Base-by-base conservation (phyloP, 2,888 invertebrate genomes). In the Nemotelus nigrinus region DNA sequence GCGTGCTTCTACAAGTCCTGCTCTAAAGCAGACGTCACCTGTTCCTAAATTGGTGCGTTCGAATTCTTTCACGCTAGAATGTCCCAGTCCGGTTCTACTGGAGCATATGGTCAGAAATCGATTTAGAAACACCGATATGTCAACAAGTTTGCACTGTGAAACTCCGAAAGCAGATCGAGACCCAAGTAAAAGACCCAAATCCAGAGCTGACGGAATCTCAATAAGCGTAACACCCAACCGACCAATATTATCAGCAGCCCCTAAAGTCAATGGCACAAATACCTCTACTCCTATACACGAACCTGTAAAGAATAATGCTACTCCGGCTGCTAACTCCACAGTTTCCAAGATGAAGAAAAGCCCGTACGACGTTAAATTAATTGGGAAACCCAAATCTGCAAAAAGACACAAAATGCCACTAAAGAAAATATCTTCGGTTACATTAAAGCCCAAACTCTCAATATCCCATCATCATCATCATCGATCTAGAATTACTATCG, bases 11-110 rank as follows among this genome's bases (percentile, higher is more conserved):
- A 83, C 85, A 2, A 86, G 85, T 78, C 85, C 85, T 0, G 80
- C 83, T 2, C 78, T 74, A 25, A 74, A 60, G 47, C n/a, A 74
- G 10, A 41, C 48, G 3, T 43, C 89, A 84, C 87, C 88, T 84
- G 88, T 82, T 84, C 86, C 88, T 3, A 86, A 87, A 81, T 85
- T 93, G 77, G 88, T 92, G 8, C 89, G 95, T 72, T 93, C 93
- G 83, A 91, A 93, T 79, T 96, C 96, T 0, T 96, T 95, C 83
- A 93, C 93, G 0, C 86, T 96, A 67, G 91, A 94, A 0, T 88
- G 90, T 43, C 95, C 96, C 0, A 94, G 95, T 83, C 93, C 94
- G 0, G 91, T 92, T 80, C 88, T 96, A 6, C 83, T 86, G 3
- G 84, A 85, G 25, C 86, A 86, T 64, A 65, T 80, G 60, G 76